Base-by-base conservation (phyloP, 2,113 vertebrate species). In the Tetraodon nigroviridis region DNA sequence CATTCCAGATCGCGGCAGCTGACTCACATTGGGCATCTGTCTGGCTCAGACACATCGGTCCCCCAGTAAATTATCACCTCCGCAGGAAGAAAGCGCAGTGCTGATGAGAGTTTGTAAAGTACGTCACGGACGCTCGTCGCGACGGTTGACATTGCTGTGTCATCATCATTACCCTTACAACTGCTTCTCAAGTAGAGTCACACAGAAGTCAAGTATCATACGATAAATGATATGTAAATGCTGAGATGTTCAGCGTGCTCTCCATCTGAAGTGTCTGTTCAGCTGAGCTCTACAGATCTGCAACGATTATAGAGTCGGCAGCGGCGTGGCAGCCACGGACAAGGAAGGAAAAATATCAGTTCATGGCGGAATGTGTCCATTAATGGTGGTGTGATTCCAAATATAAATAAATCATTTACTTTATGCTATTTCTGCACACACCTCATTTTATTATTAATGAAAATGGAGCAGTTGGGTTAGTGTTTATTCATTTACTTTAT, bases 121-220 rank as follows among this genome's bases (percentile, higher is more conserved):
- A 41, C 63, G 61, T 61, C 55, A 41, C 64, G 32, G 37, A 72
- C 44, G 52, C 24, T 5, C 44, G 52, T 42, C 29, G 55, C 79
- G 63, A 81, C 51, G 60, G 64, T 64, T 84, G 73, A 81, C 82
- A 68, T 52, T 68, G 64, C 68, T 49, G 64, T 76, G 77, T 71
- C 77, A 81, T 82, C 73, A 71, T 78, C 82, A 81, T 85, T 76
- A 78, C 62, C 66, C 64, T 67, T 72, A 49, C 65, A 65, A 60
- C 67, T 67, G 50, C 45, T 32, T 58, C 65, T 73, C 40, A 40
- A 78, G 58, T 20, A 72, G 75, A 37, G 32, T 37, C 32, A 37
- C 32, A 37, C 56, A 58, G 62, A 3, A 13, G 71, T 75, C 48
- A 61, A 84, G 79, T 55, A 51, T 61, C 70, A 44, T 56, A 58